Conservation (phyloP, 2,113 vertebrate species). For the Nannospalax galili region DNA sequence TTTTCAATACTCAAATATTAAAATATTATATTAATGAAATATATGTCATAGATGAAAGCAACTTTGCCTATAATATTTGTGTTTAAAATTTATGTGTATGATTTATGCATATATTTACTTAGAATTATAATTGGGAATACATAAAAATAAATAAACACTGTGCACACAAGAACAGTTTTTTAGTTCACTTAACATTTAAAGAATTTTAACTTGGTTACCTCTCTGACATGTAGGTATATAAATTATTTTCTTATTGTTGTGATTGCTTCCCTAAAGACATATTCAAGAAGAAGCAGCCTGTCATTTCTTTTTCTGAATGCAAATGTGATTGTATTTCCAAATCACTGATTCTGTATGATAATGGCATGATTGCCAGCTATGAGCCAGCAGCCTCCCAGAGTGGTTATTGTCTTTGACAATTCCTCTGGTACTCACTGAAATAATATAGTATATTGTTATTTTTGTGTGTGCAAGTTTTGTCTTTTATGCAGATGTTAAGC, state of each 20-base stretch:
- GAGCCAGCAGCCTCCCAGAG: not conserved
- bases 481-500: slow-evolving; percentile 4
- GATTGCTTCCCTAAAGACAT: not conserved
- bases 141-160: not conserved
- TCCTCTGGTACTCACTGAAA: slow-evolving; percentile 40
- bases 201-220: not conserved
- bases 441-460: slow-evolving; percentile 30
- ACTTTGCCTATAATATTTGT: not conserved
- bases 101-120: not conserved
- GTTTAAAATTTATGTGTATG: not conserved
- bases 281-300: not conserved
- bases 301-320: slow-evolving; percentile 23
- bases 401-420: slow-evolving; percentile 7
- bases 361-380: not conserved
- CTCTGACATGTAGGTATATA: not conserved
- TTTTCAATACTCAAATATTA: not conserved
- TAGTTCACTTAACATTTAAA: not conserved
- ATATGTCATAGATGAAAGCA: not conserved
- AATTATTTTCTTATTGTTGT: not conserved
- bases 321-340: slow-evolving; percentile 50
- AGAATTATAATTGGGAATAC: not conserved
- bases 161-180: not conserved
- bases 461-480: slow-evolving; percentile 20
- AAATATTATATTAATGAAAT: not conserved
- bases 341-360: slow-evolving; percentile 31